Percentiles rank a stretch among this genome's conserved stretches.
These are phyloP conservation scores for Bombus vancouverensis DNA, from an alignment of 1,140 invertebrate genomes.

Conservation along the genomic window DNA sequence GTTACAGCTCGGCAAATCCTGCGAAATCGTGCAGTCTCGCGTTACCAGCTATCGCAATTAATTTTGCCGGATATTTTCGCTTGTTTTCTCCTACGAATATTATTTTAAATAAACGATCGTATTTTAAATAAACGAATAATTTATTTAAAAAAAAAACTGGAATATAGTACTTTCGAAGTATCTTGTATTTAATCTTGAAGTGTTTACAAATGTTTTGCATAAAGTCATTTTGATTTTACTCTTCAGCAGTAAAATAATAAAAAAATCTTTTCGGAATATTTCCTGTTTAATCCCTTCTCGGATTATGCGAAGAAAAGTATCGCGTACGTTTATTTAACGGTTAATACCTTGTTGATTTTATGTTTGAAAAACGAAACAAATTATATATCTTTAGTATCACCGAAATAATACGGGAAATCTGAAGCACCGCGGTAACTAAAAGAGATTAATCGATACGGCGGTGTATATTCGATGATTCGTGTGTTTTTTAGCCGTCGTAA, in stretches of 20 bases:
- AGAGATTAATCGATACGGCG: neutral
- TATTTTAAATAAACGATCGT: no score
- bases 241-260: no score
- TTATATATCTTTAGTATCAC: neutral
- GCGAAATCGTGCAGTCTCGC: neutral
- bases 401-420: neutral
- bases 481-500: neutral
- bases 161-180: no score
- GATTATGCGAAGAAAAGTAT: neutral
- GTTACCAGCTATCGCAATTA: slow-evolving; percentile 4
- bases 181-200: no score
- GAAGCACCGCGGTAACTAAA: neutral
- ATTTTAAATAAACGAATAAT: no score
- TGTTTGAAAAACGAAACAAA: neutral
- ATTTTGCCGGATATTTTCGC: neutral
- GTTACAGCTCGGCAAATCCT: neutral
- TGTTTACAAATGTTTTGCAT: no score
- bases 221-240: no score
- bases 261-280: no score
- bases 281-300: no score
- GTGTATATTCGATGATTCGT: neutral
- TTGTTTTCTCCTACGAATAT: neutral
- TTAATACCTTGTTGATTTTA: neutral
- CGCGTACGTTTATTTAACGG: neutral
- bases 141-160: no score